Evolutionary conservation across 2,888 invertebrate species (phyloP).

Genomic region (Eupsilia transversa): DNA sequence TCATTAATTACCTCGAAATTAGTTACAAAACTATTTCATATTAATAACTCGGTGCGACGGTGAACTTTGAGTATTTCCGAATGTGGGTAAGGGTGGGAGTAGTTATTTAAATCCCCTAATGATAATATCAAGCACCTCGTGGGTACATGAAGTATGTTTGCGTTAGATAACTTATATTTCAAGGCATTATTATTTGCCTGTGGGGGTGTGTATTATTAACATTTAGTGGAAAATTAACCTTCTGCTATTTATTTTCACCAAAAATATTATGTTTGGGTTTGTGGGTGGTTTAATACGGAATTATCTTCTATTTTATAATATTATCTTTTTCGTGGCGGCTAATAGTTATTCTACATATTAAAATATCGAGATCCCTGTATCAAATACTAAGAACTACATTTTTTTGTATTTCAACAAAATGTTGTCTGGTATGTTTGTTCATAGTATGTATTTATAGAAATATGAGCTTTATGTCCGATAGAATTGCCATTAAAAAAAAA

Average conservation of each 20-base stretch:
- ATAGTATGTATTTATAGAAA: background rate
- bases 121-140: conserved; percentile 42
- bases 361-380: conserved; percentile 1
- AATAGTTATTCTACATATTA: no score
- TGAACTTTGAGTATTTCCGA: conserved; percentile 61
- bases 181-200: conserved; percentile 10
- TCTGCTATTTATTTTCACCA: background rate
- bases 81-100: conserved; percentile 33
- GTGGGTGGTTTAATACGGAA: background rate
- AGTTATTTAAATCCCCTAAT: conserved; percentile 55
- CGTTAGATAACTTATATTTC: conserved; percentile 20
- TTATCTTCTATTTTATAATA: background rate
- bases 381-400: background rate
- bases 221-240: background rate
- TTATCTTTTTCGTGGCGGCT: background rate
- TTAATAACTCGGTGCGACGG: conserved; percentile 59
- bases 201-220: background rate
- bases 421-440: no score
- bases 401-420: background rate
- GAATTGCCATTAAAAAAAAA: no score
- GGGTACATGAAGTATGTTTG: background rate
- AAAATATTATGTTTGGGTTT: background rate
- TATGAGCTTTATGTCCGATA: background rate
- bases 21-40: conserved; percentile 66
- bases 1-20: conserved; percentile 62